Evolutionary conservation across 2,113 vertebrate species (phyloP).

Genomic region (Ptychochromis oligacanthus): DNA sequence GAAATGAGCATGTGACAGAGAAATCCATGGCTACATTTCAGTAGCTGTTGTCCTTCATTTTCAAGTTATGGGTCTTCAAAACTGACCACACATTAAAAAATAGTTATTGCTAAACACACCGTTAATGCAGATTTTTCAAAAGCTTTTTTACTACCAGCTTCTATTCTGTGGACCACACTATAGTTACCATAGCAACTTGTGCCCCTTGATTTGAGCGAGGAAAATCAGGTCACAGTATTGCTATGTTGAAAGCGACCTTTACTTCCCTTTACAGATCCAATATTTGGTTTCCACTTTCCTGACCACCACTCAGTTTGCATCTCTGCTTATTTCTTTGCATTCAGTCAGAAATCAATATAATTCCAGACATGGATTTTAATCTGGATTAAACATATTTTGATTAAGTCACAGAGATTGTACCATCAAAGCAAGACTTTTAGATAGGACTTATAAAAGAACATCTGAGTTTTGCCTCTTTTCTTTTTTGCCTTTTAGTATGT

Average conservation of each 20-base stretch:
- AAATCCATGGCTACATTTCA: neutral
- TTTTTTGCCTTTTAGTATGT: neutral
- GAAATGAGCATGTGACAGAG: neutral
- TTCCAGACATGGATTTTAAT: slow-evolving; percentile 6
- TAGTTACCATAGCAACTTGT: slow-evolving; percentile 69
- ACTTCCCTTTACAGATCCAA: slow-evolving; percentile 23
- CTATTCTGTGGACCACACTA: slow-evolving; percentile 1
- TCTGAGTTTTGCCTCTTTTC: neutral
- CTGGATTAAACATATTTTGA: slow-evolving; percentile 12
- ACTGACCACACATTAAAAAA: slow-evolving; percentile 1
- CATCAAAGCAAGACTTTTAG: neutral
- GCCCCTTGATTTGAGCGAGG: slow-evolving; percentile 33
- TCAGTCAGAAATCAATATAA: slow-evolving; percentile 6
- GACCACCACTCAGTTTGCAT: neutral
- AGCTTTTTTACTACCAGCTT: slow-evolving; percentile 1
- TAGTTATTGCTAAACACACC: neutral
- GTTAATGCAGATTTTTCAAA: slow-evolving; percentile 8
- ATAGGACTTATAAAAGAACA: neutral
- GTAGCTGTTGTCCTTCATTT: neutral
- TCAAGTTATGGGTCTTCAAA: neutral
- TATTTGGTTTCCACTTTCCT: slow-evolving; percentile 5
- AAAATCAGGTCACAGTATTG: slow-evolving; percentile 50
- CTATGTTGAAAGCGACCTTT: slow-evolving; percentile 34
- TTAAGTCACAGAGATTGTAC: neutral
- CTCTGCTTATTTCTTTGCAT: neutral